phyloP scores from a whole-genome alignment of 2,797 vertebrate species.

The Buphagus erythrorhynchus region DNA sequence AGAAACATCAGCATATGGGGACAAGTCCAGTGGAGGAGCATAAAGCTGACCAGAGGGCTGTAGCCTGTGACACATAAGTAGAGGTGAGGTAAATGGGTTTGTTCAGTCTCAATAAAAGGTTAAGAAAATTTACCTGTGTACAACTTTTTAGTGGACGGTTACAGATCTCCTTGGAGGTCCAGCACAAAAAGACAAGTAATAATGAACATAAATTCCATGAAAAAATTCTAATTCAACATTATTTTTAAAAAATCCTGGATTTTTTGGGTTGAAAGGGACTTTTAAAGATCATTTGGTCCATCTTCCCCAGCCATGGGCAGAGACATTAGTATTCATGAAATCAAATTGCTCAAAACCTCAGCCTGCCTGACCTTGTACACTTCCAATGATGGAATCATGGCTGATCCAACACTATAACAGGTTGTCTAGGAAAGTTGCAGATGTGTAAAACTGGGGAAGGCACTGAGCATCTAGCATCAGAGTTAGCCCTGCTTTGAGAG shows the following conservation, averaged over 20 bases:
- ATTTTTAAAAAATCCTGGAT: background rate
- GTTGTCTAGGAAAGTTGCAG: background rate
- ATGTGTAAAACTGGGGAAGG: background rate
- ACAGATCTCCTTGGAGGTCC: background rate
- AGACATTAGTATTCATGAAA: background rate
- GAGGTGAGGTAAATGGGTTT: background rate
- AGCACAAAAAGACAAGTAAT: background rate
- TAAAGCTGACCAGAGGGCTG: background rate
- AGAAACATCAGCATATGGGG: background rate
- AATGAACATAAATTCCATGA: background rate
- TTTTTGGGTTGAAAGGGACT: background rate
- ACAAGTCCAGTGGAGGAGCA: background rate
- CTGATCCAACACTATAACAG: background rate
- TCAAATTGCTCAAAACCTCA: background rate
- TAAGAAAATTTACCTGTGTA: background rate
- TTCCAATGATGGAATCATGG: background rate
- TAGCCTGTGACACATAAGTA: background rate
- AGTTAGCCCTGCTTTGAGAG: background rate
- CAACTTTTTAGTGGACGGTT: background rate
- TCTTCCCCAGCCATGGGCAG: background rate
- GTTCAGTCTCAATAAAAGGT: background rate
- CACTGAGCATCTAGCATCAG: background rate
- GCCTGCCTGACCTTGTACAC: background rate
- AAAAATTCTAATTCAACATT: background rate
- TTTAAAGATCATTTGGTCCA: background rate